Base-by-base conservation (phyloP, 2,797 vertebrate species). In the Brachyalestes nurse region DNA sequence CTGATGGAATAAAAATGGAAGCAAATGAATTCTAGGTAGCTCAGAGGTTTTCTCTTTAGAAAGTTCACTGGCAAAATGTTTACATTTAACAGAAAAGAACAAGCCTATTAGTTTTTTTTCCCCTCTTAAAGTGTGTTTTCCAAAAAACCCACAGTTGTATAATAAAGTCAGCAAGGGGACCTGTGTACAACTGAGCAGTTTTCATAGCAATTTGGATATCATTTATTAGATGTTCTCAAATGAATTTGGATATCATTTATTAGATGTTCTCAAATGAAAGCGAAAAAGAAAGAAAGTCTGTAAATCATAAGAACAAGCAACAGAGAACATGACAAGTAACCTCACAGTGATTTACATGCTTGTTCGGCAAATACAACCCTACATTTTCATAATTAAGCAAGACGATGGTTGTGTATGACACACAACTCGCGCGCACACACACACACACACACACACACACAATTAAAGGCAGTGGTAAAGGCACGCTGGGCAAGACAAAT, bases 311-410 rank as follows among this genome's bases (percentile, higher is more conserved):
- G 21, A 42, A 42, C 4, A 19, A 45, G 38, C 23, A 2, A 53
- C 7, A 16, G 6, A 16, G 9, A 67, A 45, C 8, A 47, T 16
- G 19, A 8, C 40, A 28, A 72, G 47, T 21, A 47, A 79, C 17
- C 55, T 40, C 13, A 47, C 58, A 42, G 34, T 4, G 17, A 34
- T 62, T 62, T 62, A 34, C 60, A 78, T 23, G 19, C 53, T 53
- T 51, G 62, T 78, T 23, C 70, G 34, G 3, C 73, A 78, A 74
- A 78, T 17, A 8, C 55, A 79, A 79, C 58, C 60, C 19, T 83
- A 42, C 28, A 42, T 67, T 49, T 55, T 67, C 77, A 77, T 81
- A 81, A 84, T 84, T 84, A 81, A 70, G 58, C 47, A 49, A 62
- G 51, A 60, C 17, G 70, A 47, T 57, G 64, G 47, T 66, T 53